phyloP scores from a whole-genome alignment of 2,888 invertebrate species.

The Pocota personata region DNA sequence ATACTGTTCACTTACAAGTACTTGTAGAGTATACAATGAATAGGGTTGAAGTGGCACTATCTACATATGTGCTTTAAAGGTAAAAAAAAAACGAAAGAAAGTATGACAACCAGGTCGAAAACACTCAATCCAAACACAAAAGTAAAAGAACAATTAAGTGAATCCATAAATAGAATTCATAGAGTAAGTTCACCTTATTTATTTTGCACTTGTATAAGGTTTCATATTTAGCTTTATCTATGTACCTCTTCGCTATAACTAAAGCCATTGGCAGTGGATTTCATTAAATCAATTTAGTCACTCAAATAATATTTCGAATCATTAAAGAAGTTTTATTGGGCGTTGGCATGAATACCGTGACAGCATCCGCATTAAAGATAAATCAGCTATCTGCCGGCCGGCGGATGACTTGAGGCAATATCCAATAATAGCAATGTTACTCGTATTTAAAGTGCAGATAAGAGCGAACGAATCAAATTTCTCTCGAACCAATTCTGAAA shows the following conservation, averaged over 20 bases:
- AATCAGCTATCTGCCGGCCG: background rate
- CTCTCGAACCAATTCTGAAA: background rate
- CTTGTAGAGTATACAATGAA: background rate
- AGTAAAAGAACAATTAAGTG: too few species aligned
- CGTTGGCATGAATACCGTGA: background rate
- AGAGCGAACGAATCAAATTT: background rate
- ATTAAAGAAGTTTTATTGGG: background rate
- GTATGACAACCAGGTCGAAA: background rate
- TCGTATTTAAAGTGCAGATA: slow-evolving; percentile 7
- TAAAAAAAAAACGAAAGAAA: background rate
- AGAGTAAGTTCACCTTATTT: too few species aligned
- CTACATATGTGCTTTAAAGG: too few species aligned
- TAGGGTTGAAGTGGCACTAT: background rate
- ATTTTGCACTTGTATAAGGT: too few species aligned
- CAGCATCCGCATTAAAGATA: background rate
- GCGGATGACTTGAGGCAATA: background rate
- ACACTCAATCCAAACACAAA: too few species aligned
- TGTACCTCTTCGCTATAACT: background rate
- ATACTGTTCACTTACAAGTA: background rate
- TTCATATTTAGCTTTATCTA: too few species aligned
- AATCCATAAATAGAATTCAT: background rate
- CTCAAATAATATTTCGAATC: background rate
- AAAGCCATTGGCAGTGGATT: too few species aligned
- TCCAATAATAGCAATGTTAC: background rate
- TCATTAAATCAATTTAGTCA: background rate